Percentiles rank a stretch among this genome's conserved stretches.
These are phyloP conservation scores for Sesia apiformis DNA, from an alignment of 2,888 invertebrate species.

Conservation along the genomic window DNA sequence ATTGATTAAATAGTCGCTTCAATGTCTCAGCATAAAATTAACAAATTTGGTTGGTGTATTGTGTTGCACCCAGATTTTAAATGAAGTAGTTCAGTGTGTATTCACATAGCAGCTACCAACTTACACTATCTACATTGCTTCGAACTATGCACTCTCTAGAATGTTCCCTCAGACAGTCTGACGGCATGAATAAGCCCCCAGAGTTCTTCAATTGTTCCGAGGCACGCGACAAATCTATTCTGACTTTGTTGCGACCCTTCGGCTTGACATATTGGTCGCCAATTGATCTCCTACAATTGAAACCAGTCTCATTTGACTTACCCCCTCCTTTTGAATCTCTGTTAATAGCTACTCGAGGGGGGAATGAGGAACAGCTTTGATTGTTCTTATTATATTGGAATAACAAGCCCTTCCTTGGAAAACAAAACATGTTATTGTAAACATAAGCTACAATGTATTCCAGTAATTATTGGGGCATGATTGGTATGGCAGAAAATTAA, in stretches of 20 bases:
- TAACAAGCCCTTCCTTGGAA: neutral
- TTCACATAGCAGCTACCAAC: too few species aligned
- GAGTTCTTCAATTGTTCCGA: slow-evolving; percentile 5
- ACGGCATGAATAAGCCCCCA: neutral
- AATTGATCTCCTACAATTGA: slow-evolving; percentile 15
- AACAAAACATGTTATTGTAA: neutral
- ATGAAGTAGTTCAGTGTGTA: too few species aligned
- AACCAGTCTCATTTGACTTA: slow-evolving; percentile 1
- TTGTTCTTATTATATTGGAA: neutral
- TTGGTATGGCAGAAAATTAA: neutral
- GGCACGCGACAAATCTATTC: slow-evolving; percentile 3
- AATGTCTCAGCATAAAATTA: too few species aligned
- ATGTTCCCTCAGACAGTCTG: slow-evolving; percentile 11
- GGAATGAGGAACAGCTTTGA: neutral
- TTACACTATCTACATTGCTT: too few species aligned
- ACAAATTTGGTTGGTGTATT: too few species aligned
- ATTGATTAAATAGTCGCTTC: too few species aligned
- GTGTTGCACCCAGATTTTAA: too few species aligned
- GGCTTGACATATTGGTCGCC: slow-evolving; percentile 2
- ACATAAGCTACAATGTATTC: neutral
- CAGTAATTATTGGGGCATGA: neutral
- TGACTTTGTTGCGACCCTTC: neutral
- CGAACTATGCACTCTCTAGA: slow-evolving; percentile 4
- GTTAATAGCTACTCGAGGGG: neutral
- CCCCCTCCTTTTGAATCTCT: neutral